Conservation (phyloP, 2,113 vertebrate species). For the Labeo rohita region DNA sequence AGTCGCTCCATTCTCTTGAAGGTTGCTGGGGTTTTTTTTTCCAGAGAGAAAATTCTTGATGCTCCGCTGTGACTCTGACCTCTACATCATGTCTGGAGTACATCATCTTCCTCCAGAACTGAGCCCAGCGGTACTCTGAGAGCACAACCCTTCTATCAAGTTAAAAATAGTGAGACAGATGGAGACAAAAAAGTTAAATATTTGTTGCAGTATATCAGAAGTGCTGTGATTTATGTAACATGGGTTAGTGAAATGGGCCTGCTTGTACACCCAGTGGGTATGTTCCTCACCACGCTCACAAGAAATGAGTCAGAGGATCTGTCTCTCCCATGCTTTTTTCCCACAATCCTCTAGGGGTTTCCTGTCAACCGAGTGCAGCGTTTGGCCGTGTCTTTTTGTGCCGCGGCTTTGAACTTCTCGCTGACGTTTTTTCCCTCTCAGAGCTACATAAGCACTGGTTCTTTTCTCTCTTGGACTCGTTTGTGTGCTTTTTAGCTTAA, state of each 20-base stretch:
- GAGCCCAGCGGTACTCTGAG: neutral
- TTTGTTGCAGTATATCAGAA: slow-evolving; percentile 69
- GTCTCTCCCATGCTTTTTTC: slow-evolving; percentile 39
- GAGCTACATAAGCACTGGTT: slow-evolving; percentile 39
- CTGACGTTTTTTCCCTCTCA: slow-evolving; percentile 42
- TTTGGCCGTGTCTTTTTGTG: slow-evolving; percentile 42
- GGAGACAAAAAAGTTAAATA: slow-evolving; percentile 61
- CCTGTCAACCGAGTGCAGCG: slow-evolving; percentile 39
- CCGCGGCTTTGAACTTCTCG: slow-evolving; percentile 25
- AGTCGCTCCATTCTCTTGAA: neutral
- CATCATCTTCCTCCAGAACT: slow-evolving; percentile 21
- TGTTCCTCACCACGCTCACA: slow-evolving; percentile 39
- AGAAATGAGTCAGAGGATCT: slow-evolving; percentile 51
- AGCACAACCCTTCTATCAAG: slow-evolving; percentile 14
- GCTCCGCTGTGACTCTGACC: slow-evolving; percentile 4
- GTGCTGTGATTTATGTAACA: slow-evolving; percentile 66
- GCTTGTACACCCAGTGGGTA: slow-evolving; percentile 55
- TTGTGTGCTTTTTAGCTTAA: slow-evolving; percentile 70
- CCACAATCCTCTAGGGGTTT: slow-evolving; percentile 50
- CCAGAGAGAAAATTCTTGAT: neutral
- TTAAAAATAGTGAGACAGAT: slow-evolving; percentile 42
- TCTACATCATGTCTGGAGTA: slow-evolving; percentile 25
- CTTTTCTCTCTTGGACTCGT: slow-evolving; percentile 36
- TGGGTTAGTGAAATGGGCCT: slow-evolving; percentile 66
- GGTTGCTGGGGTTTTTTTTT: slow-evolving; percentile 25